Base-by-base conservation (phyloP, 2,888 invertebrate species). In the Andrena dorsata region DNA sequence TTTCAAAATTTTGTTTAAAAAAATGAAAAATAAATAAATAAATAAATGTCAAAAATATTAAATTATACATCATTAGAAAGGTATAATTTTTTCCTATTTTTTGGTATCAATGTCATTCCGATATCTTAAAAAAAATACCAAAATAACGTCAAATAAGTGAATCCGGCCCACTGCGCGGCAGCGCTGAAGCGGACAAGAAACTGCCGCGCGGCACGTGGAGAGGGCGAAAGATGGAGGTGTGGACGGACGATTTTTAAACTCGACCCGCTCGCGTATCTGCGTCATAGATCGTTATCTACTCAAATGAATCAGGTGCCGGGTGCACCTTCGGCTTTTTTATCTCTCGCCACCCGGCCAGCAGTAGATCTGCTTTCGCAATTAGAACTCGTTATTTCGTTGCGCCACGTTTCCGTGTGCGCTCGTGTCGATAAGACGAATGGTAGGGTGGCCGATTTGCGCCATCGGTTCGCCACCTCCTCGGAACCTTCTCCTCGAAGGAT, bases 321-420 rank as follows among this genome's bases (percentile, higher is more conserved):
- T 86, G 87, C 89, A 88, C 88, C 89, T 87, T 88, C 83, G 86
- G 68, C 80, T 73, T 64, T 72, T 76, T 56, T 53, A 58, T 64
- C 13, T 56, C 58, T 47, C 61, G 61, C 63, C 63, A 41, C 69
- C 56, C 63, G 74, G 32, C 65, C 79, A 74, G 78, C 41, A 60
- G 81, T 78, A 76, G 87, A 87, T 89, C 88, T 86, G 86, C 90
- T 92, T 92, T 92, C 91, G 92, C 91, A 92, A 92, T 91, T 89
- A 90, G 88, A 92, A 92, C 92, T 91, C 86, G 92, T 92, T 92
- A 92, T 92, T 92, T 92, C 90, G 91, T 92, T 92, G 90, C 88
- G 87, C 90, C 88, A 85, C 83, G 87, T 91, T 91, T 91, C 92
- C 91, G 91, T 87, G 86, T 90, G 88, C 82, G 75, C 86, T 81